Evolutionary conservation across 2,888 invertebrate species (phyloP), one percentile per base, ranked within the genome.

Genomic region (Oeneis ivallda): DNA sequence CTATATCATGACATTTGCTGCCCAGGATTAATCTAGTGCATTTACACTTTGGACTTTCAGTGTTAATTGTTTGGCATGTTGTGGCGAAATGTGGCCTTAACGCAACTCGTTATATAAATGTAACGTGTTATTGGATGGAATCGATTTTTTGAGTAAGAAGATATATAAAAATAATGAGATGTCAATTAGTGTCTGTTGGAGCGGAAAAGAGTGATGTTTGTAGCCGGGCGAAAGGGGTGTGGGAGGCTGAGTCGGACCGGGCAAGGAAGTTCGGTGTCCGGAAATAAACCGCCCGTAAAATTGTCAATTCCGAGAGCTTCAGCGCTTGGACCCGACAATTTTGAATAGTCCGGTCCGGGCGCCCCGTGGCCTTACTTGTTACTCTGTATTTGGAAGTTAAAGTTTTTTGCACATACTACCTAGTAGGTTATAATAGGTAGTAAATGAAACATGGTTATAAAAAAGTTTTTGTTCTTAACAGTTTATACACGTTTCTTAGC

Each of bases 281-380:
- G 90, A 89, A 92, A 92, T 93, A 94, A 94, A 94, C 94, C 93
- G 92, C 89, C 93, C 93, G 94, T 93, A 94, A 94, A 94, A 94
- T 94, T 94, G 93, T 87, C 94, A 94, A 94, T 94, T 94, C 92
- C 93, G 86, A 86, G 85, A 85, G 78, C 76, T 76, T 81, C 80
- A 80, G 84, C 82, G 84, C 82, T 81, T 82, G 85, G 78, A 75
- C 78, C 78, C 85, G 86, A 87, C 86, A 82, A 86, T 87, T 86
- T 82, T 81, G 84, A 85, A 83, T 67, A 67, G 71, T 63, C 66
- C 67, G 64, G 62, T 52, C 62, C 76, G 67, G 73, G 69, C 70
- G 73, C 70, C 74, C 68, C 70, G 74, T 70, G 68, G 70, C 76
- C 75, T 75, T 78, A 62, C 62, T 69, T 71, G 70, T 71, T 69